Conservation (phyloP, 2,113 vertebrate species). For the Butorides virescens region DNA sequence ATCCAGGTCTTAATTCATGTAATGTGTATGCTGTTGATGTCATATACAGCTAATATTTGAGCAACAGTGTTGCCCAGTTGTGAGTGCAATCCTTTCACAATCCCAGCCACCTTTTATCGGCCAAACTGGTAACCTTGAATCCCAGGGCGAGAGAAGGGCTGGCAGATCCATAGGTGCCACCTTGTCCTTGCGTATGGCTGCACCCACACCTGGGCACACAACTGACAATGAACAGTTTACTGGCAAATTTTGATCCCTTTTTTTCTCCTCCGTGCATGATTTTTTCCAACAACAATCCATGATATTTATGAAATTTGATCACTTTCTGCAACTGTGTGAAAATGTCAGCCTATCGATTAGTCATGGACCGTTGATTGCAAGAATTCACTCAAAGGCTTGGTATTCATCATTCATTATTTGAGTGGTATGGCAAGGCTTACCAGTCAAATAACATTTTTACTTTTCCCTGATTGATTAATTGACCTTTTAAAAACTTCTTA, state of each 20-base stretch:
- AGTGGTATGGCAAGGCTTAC: neutral
- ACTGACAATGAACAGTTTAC: fast-evolving
- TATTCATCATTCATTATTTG: conserved; percentile 42
- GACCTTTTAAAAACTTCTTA: conserved; percentile 59
- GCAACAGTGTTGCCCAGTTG: neutral
- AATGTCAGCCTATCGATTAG: conserved; percentile 61
- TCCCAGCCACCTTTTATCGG: neutral
- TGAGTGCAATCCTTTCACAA: neutral
- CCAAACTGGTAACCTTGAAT: fast-evolving
- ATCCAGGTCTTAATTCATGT: fast-evolving
- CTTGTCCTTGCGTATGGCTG: neutral
- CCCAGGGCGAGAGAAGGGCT: too few relatives aligned
- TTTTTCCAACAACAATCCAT: neutral
- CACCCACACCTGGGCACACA: fast-evolving
- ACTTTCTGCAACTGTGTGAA: conserved; percentile 49
- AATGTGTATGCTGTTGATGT: neutral
- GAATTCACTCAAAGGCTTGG: conserved; percentile 37
- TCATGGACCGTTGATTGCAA: conserved; percentile 36
- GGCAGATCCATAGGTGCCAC: neutral
- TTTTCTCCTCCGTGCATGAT: fast-evolving
- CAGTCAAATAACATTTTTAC: conserved; percentile 53
- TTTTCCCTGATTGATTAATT: conserved; percentile 62
- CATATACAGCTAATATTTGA: neutral
- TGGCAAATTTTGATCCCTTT: neutral
- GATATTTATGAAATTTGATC: conserved; percentile 55